Evolutionary conservation across 2,797 vertebrate species (phyloP).

Genomic region (Hybognathus amarus): DNA sequence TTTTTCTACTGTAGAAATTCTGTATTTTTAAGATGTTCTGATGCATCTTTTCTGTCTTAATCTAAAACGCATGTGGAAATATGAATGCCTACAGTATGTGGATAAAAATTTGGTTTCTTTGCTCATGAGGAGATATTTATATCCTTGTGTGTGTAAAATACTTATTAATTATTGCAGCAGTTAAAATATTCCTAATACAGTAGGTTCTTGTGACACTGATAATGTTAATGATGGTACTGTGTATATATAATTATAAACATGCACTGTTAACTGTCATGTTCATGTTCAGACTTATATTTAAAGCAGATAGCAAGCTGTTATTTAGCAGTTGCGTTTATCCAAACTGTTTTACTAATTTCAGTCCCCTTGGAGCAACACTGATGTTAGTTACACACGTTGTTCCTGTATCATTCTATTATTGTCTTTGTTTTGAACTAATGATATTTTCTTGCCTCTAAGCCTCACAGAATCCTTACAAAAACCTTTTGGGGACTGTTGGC

Average conservation of each 20-base stretch:
- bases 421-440: slow-evolving; percentile 1
- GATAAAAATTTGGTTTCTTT: not conserved
- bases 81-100: not conserved
- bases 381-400: not conserved
- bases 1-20: not conserved
- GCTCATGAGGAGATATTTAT: not conserved
- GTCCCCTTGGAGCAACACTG: not conserved
- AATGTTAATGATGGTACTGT: not conserved
- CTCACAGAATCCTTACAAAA: not conserved
- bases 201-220: not conserved
- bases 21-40: not conserved
- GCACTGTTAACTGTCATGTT: not conserved
- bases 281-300: slow-evolving; percentile 2
- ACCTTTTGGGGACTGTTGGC: not conserved
- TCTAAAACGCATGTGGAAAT: not conserved
- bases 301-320: not conserved
- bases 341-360: slow-evolving; percentile 7
- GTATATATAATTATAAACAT: not conserved
- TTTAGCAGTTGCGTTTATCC: slow-evolving; percentile 15
- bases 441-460: not conserved
- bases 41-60: not conserved
- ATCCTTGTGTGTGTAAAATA: no score
- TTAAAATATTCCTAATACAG: not conserved
- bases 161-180: not conserved
- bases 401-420: not conserved